Percentiles rank a stretch among this genome's conserved stretches.
Conservation (phyloP, 1,140 invertebrate genomes). For the Zelostemma sp. region DNA sequence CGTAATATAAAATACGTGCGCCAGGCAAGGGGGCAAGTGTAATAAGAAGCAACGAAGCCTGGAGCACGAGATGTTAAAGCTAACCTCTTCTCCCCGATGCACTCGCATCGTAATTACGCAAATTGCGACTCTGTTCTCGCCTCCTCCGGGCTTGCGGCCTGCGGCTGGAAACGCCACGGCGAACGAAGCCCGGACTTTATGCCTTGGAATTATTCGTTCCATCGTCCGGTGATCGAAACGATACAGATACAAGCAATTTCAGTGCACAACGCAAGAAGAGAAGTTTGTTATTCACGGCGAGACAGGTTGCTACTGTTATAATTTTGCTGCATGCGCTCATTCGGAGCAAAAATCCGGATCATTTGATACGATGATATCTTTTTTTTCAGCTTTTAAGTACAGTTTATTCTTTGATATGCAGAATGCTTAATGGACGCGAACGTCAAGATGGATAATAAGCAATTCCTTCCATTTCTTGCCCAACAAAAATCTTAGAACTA, state of each 20-base stretch:
- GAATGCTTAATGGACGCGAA: no score
- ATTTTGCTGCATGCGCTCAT: not conserved
- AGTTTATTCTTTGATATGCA: not conserved
- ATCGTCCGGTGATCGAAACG: constrained; percentile 6
- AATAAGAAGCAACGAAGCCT: constrained; percentile 27
- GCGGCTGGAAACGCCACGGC: constrained; percentile 46
- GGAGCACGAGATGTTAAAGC: constrained; percentile 32
- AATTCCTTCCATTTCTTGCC: no score
- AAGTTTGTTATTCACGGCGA: constrained; percentile 39
- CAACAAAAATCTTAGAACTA: no score
- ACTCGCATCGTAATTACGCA: constrained; percentile 64
- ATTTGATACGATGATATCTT: not conserved
- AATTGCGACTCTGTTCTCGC: constrained; percentile 67
- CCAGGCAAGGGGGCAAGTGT: constrained; percentile 28
- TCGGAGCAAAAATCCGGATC: not conserved
- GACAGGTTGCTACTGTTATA: constrained; percentile 36
- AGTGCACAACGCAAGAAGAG: constrained; percentile 33
- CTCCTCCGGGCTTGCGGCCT: constrained; percentile 54
- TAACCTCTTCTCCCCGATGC: constrained; percentile 39
- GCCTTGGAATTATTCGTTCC: constrained; percentile 42
- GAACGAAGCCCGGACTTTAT: constrained; percentile 43
- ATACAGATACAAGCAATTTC: constrained; percentile 35
- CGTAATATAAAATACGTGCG: constrained; percentile 46
- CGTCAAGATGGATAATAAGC: no score
- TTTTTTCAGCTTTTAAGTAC: not conserved